phyloP scores from a whole-genome alignment of 2,113 vertebrate species.

The Tetraodon nigroviridis region DNA sequence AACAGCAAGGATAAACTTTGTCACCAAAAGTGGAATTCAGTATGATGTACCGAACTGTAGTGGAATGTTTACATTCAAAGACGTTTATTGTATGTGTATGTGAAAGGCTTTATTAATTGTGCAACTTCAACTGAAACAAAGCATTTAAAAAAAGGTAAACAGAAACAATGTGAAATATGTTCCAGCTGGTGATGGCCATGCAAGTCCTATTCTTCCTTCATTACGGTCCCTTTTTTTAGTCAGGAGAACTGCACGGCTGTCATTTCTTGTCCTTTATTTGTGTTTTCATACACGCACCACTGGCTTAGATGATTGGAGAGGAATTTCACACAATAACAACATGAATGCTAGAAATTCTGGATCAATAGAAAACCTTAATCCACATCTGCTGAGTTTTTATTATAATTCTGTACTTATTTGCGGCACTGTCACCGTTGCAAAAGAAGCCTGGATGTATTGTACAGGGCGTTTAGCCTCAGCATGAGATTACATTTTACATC shows the following conservation, averaged over 20 bases:
- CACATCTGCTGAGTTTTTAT: not conserved
- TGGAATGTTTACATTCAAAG: slow-evolving; percentile 29
- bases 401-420: not conserved
- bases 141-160: slow-evolving; percentile 41
- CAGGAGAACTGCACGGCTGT: slow-evolving; percentile 8
- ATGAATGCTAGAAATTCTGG: slow-evolving; percentile 12
- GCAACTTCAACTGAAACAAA: slow-evolving; percentile 35
- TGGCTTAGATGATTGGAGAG: slow-evolving; percentile 59
- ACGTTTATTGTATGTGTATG: slow-evolving; percentile 15
- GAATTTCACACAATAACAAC: slow-evolving; percentile 35
- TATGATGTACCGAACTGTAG: not conserved
- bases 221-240: slow-evolving; percentile 37
- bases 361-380: slow-evolving; percentile 7
- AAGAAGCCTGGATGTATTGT: slow-evolving; percentile 10
- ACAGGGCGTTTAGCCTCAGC: slow-evolving; percentile 8
- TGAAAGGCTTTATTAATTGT: slow-evolving; percentile 14
- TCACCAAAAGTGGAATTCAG: slow-evolving; percentile 4
- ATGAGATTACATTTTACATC: slow-evolving; percentile 14
- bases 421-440: not conserved
- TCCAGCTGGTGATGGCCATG: not conserved
- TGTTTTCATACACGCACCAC: slow-evolving; percentile 55
- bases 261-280: slow-evolving; percentile 30
- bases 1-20: slow-evolving; percentile 40
- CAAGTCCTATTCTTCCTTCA: slow-evolving; percentile 36
- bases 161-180: slow-evolving; percentile 33